Base-by-base conservation (phyloP, 1,140 invertebrate genomes). In the Drosophila nikananu region DNA sequence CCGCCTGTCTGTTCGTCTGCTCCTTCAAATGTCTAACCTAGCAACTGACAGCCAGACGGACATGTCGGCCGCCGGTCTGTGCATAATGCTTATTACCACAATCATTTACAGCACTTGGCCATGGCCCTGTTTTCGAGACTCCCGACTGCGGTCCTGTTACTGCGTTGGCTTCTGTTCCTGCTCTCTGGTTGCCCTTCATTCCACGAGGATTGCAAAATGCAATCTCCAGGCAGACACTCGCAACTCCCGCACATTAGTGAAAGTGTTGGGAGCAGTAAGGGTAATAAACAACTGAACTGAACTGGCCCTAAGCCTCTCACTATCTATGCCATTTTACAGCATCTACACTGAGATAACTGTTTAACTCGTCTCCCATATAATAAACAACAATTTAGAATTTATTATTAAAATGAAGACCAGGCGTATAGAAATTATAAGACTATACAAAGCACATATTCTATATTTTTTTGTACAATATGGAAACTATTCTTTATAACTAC, bases 41-140 rank as follows among this genome's bases (percentile, higher is more conserved):
- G 32, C n/a, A 48, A 30, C 39, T 39, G 39, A 49, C 64, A 49
- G 84, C 60, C 54, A 54, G 76, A 64, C 77, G 55, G 55, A 72
- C 77, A 79, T 55, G 44, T 48, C 37, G 72, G 81, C 62, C 77
- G 39, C 41, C 48, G 72, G 74, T 66, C 81, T 83, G 59, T 81
- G 81, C 86, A 87, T 84, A 87, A 89, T 84, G 86, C 86, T 89
- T 89, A 89, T 89, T 89, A 89, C 74, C 74, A 57, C 77, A 73
- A 80, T 80, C 63, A 80, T 80, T 80, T 80, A 72, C 77, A 49
- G 76, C 35, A 44, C 65, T 68, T 55, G 62, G 41, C n/a, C 37
- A 41, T 42, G 73, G 59, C 13, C 64, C 30, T 57, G 37, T 17
- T 58, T 35, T 17, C 35, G 27, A 48, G 27, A 5, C 48, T 61